Evolutionary conservation across 2,797 vertebrate species (phyloP).

Genomic region (Trematomus bernacchii): DNA sequence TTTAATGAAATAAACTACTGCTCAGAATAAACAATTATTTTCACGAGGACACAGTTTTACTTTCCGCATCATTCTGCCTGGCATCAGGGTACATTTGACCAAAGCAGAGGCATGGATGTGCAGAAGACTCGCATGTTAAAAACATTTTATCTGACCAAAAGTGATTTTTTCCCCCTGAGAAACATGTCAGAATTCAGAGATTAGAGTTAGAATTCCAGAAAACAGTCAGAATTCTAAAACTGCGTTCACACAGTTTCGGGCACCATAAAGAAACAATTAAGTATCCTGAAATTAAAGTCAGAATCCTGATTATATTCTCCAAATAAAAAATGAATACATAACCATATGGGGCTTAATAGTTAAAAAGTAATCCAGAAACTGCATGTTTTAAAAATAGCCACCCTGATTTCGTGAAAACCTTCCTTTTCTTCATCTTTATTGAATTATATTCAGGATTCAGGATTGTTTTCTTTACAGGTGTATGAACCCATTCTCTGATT

Average conservation of each 20-base stretch:
- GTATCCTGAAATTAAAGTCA: no score
- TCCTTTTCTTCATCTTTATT: not conserved
- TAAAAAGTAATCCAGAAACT: conserved; percentile 14
- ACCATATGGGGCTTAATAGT: not conserved
- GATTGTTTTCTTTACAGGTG: not conserved
- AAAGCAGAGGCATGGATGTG: not conserved
- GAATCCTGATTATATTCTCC: no score
- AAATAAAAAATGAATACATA: no score
- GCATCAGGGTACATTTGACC: not conserved
- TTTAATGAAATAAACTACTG: not conserved
- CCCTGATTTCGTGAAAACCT: not conserved
- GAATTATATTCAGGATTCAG: not conserved
- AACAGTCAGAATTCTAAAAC: no score
- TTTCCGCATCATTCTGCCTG: not conserved
- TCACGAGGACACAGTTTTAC: not conserved
- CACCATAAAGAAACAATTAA: no score
- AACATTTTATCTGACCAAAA: no score
- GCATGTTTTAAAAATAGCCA: no score
- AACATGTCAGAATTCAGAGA: no score
- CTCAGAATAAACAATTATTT: not conserved
- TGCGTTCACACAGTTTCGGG: no score
- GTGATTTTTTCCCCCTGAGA: no score
- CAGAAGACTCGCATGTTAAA: no score
- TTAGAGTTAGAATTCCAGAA: no score
- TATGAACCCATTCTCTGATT: conserved; percentile 26